Evolutionary conservation across 2,888 invertebrate species (phyloP), one percentile per base, ranked within the genome.

Genomic region (Saturnia japonica): DNA sequence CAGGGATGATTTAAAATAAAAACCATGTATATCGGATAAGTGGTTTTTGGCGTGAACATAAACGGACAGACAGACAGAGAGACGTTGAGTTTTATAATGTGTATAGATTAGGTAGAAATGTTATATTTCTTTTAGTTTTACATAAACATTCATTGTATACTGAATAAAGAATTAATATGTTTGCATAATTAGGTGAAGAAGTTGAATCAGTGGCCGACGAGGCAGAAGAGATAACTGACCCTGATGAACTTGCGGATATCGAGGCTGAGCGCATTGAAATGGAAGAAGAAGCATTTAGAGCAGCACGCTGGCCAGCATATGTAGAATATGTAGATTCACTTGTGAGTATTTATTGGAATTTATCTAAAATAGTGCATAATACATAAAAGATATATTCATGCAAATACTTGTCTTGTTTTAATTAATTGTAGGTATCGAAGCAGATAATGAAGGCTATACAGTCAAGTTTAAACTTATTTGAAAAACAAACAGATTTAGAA

Each of bases 401-500:
- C 68, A 57, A 40, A 34, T 28, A 68, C 28, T 43, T 34, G n/a
- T n/a, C 45, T 71, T 73, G 34, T 34, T 62, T 28, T 34, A n/a
- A 19, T 9, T 54, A 28, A 69, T 66, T 68, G 4, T 71, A 94
- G 94, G 93, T 94, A 25, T 91, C 91, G 0, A 78, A 77, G 19
- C 89, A 93, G 86, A 73, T 94, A 25, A 91, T 94, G 89, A 90
- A 93, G 81, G 91, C 90, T 1, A 87, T 94, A 43, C 84, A 90
- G 71, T 74, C 85, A 28, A 96, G 96, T 80, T 84, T 96, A 64
- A 85, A 93, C 72, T 92, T 96, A 71, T 95, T 96, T 72, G 89
- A 95, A 51, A 89, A 84, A 40, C 96, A 96, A 84, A 96, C 96
- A 75, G 92, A 95, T 79, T 84, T 93, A 51, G 93, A 94, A 72